Base-by-base conservation (phyloP, 2,888 invertebrate genomes). In the Pterobdella sp. region DNA sequence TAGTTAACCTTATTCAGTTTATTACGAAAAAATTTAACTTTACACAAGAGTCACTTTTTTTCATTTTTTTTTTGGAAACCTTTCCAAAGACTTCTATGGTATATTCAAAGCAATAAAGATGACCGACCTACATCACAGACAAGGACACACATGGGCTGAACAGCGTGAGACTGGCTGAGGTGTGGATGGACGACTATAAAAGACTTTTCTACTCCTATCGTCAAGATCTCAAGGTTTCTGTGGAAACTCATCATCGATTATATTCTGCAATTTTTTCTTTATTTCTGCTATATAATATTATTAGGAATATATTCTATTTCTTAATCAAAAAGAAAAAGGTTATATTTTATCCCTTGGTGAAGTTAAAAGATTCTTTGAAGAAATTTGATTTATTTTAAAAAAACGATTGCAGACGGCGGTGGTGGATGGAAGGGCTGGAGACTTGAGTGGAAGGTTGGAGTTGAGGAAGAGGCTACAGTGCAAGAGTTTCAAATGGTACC, bases 181-280 rank as follows among this genome's bases (percentile, higher is more conserved):
- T 94, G 4, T 96, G 96, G 96, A 95, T 96, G 96, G 96, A 97
- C 82, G 92, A 92, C 68, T 97, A 94, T 82, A 92, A 93, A 70
- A 87, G 93, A 76, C 86, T 96, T 73, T 96, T 94, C 85, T 95
- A 93, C 81, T 85, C 91, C 80, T 90, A 94, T 84, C 78, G 83
- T 68, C 75, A 78, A 69, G 83, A 82, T 73, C 75, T 82, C 35
- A 42, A 75, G 68, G 78, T 76, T 36, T 22, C 29, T 32, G 7
- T 14, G 34, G 31, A 18, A 34, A 18, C 67, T 7, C 18, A 22
- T 0, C n/a, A 4, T 34, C 14, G 29, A 18, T 64, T 26, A 31
- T 14, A 7, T 71, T 18, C 42, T 22, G 22, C 10, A 22, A 31
- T 65, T 32, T 29, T 32, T 72, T 4, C 22, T 0, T 18, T 26